Base-by-base conservation (phyloP, 2,113 vertebrate genomes). In the Nymphicus hollandicus region DNA sequence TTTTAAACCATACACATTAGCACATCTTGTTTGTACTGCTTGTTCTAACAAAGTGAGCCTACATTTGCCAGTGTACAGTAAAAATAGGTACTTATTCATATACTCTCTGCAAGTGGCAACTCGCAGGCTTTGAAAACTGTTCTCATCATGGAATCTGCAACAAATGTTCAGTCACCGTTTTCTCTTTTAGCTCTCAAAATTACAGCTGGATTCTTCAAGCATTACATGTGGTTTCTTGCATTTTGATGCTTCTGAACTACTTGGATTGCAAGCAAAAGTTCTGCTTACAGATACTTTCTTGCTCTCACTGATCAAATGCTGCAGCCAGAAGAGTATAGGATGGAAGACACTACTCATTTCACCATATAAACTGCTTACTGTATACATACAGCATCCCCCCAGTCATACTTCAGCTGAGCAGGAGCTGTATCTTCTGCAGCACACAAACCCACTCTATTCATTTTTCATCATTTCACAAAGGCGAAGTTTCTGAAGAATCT, bases 211-310 rank as follows among this genome's bases (percentile, higher is more conserved):
- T 93, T 72, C 68, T 92, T 74, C 81, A 80, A 94, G 94, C 72
- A 82, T 63, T 95, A 82, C 15, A 10, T 28, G 64, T 15, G 73
- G 69, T 47, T 86, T 60, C 89, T 96, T 94, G 90, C 41, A 14
- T 97, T 95, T 96, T 76, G 95, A 72, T 96, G 81, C 93, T 89
- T 90, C 89, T 78, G 70, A 96, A 81, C 91, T 87, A 77, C 88
- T 95, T 76, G 86, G 86, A 96, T 76, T 50, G 94, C 91, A 96
- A 93, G 3, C 46, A 58, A 6, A 44, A 94, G 82, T 44, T 85
- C 91, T 82, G 80, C 77, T 88, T 91, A 91, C 76, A 81, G 58
- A 77, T 58, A 52, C 76, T 64, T 91, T 74, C 68, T 56, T 78
- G 91, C 53, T 97, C 56, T 74, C n/a, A 28, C 71, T 82, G 72